Base-by-base conservation (phyloP, 1,140 invertebrate species). In the Prorops nasuta region DNA sequence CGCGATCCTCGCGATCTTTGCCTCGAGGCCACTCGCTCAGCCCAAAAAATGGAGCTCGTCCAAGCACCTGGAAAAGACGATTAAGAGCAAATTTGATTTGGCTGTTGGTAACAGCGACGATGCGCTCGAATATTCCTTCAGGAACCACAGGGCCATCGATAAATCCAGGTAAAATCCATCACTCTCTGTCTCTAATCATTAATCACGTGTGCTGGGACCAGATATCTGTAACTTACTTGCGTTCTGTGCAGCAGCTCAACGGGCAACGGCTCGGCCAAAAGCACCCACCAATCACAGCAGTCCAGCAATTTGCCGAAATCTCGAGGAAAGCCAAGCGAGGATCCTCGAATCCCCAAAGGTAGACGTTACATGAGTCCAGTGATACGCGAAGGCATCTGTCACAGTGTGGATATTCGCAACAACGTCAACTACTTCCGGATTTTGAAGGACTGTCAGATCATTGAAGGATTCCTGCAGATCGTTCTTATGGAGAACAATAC, bases 401-500 rank as follows among this genome's bases (percentile, higher is more conserved):
- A 60, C 7, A 77, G 67, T 34, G 70, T 78, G 21, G 81, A 81
- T 51, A 78, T 84, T 40, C 67, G 83, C 8, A 85, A 85, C 59
- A 59, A 53, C 21, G 76, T 81, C 18, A 22, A 63, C 0, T 55
- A 68, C 16, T 77, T 87, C 16, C 49, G 67, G 3, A 52, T 71
- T 15, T 58, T 87, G 40, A 65, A 68, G 40, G 79, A 81, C 36
- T 87, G 86, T 61, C 74, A 65, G 36, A 81, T 89, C 1, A 85
- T 90, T 36, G 87, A 89, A 71, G 88, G 88, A 0, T 81, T 77
- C 45, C 73, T 90, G 2, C 80, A 85, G 47, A 86, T 88, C 44
- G 71, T 84, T 8, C 68, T 87, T 3, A 83, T 89, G 20, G 82
- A 85, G 47, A 73, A 70, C 39, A 72, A 74, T 4, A 66, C 69